Evolutionary conservation across 2,888 invertebrate genomes (phyloP), one percentile per base, ranked within the genome.

Genomic region (Eudasyphora cyanicolor): DNA sequence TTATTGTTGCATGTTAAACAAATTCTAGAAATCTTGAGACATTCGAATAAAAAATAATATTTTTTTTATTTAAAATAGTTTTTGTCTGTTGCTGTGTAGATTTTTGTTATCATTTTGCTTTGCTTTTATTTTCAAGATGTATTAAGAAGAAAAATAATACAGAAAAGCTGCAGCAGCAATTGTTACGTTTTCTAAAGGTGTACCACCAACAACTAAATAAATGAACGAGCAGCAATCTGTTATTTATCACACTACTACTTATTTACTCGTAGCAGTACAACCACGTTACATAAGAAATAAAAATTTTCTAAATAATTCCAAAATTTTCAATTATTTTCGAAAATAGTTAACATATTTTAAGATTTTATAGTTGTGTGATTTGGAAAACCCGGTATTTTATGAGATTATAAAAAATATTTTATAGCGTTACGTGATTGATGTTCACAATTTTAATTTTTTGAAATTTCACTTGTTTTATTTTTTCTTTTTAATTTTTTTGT

Each of bases 231-330:
- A 70, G 64, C 45, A 24, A 42, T 45, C 21, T 60, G 74, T 73
- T 70, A 12, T 21, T 64, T 49, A 35, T 73, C 45, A 42, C 12
- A 69, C n/a, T n/a, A n/a, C n/a, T n/a, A n/a, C n/a, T n/a, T n/a
- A n/a, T n/a, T n/a, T n/a, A n/a, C n/a, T n/a, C n/a, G n/a, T n/a
- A n/a, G n/a, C n/a, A n/a, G n/a, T n/a, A n/a, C 4, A 45, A 10
- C 12, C 24, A 54, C 12, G 79, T 83, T 83, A 74, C 82, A 83
- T 83, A 79, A 82, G 62, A 78, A 78, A 32, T 64, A 8, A 29
- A 29, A 24, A 60, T 73, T 54, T 10, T 35, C 45, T 35, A 35
- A 51, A 19, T 54, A 17, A 19, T 6, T 17, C 19, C 19, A 35
- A 51, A 49, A 45, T 32, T 29, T 45, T 54, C 14, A 6, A 42